These are phyloP conservation scores for Ptilonorhynchus violaceus DNA, from an alignment of 2,113 vertebrate species.

Conservation along the genomic window DNA sequence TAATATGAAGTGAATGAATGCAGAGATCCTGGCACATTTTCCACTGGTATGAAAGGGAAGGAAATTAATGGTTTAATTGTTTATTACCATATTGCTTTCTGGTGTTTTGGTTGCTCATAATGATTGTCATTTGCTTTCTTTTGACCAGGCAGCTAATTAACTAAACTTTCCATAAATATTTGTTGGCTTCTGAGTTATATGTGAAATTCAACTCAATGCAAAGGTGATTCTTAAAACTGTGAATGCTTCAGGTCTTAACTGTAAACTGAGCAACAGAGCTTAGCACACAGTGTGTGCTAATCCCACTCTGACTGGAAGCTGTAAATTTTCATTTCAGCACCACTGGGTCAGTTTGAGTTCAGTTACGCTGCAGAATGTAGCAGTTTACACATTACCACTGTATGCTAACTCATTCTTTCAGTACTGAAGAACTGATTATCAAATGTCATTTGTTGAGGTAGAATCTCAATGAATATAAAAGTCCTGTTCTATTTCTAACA, in stretches of 20 bases:
- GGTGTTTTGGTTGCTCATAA: not conserved
- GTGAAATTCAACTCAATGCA: not conserved
- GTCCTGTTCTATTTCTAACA: not conserved
- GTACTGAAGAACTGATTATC: not conserved
- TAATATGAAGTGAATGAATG: not conserved
- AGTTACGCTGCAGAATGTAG: not conserved
- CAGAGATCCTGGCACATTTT: not conserved
- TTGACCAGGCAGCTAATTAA: not conserved
- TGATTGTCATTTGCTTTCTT: constrained; percentile 10
- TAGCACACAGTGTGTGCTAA: constrained; percentile 36
- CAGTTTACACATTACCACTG: not conserved
- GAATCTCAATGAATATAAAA: not conserved
- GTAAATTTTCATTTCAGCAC: constrained; percentile 65
- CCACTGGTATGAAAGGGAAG: not conserved
- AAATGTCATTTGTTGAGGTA: not conserved
- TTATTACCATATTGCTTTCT: not conserved
- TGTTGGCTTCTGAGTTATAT: not conserved
- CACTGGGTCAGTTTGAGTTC: constrained; percentile 35
- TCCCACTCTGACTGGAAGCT: constrained; percentile 32
- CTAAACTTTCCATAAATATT: constrained; percentile 12
- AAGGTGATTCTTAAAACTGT: constrained; percentile 23
- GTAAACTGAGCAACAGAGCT: constrained; percentile 34
- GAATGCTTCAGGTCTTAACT: constrained; percentile 18
- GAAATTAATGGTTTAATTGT: not conserved
- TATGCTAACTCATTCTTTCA: not conserved